phyloP scores from a whole-genome alignment of 2,113 vertebrate genomes.

The Myiozetetes cayanensis region DNA sequence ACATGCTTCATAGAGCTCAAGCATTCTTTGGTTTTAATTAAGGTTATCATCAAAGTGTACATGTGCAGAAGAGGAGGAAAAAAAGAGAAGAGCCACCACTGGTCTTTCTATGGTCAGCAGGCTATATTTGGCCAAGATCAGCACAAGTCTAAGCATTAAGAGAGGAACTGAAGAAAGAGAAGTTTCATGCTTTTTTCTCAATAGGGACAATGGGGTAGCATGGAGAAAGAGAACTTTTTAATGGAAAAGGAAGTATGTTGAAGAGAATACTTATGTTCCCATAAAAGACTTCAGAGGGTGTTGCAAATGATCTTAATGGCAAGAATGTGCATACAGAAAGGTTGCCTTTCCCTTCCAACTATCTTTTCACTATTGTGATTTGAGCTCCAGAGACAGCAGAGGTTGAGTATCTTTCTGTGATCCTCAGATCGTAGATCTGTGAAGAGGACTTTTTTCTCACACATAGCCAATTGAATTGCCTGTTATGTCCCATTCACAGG shows the following conservation, averaged over 20 bases:
- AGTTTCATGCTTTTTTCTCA: not conserved
- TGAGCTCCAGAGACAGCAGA: too few relatives aligned
- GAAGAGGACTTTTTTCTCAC: not conserved
- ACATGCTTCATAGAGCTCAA: not conserved
- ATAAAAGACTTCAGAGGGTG: not conserved
- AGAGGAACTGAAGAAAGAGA: not conserved
- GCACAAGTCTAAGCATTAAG: not conserved
- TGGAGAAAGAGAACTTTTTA: not conserved
- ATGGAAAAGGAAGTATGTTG: not conserved
- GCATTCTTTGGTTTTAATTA: not conserved
- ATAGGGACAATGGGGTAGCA: not conserved
- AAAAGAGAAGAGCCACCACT: not conserved
- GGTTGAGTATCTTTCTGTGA: not conserved
- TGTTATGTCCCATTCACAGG: not conserved
- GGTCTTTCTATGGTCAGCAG: not conserved
- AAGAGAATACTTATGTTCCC: not conserved
- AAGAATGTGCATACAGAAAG: not conserved
- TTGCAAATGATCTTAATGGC: not conserved
- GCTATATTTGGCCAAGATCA: not conserved
- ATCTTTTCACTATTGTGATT: not conserved
- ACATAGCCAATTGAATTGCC: not conserved
- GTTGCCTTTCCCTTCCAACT: not conserved
- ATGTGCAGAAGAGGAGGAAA: not conserved
- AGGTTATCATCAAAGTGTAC: not conserved
- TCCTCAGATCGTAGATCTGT: fast-evolving